Conservation (phyloP, 1,140 invertebrate genomes). For the Atopsyche davidsoni region DNA sequence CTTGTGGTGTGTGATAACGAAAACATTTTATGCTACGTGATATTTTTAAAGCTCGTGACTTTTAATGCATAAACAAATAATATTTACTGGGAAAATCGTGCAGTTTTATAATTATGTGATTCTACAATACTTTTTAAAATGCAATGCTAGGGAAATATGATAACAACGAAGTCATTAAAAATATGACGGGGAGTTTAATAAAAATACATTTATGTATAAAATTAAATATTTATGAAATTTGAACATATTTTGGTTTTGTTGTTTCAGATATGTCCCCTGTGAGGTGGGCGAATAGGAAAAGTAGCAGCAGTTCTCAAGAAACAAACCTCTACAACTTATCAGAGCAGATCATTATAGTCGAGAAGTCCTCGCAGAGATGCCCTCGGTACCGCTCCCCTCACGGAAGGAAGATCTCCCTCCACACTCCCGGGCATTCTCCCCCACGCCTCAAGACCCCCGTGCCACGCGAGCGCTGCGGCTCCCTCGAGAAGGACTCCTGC, state of each 20-base stretch:
- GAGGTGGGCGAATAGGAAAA: constrained; percentile 57
- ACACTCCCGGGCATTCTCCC: constrained; percentile 40
- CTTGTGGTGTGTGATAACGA: too few species aligned
- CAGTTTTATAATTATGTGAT: too few species aligned
- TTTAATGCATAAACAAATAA: too few species aligned
- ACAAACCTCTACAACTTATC: constrained; percentile 61
- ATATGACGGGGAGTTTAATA: too few species aligned
- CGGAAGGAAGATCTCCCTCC: constrained; percentile 41
- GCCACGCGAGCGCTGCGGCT: constrained; percentile 46
- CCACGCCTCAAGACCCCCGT: constrained; percentile 38
- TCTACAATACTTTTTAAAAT: too few species aligned
- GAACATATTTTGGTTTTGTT: constrained; percentile 27
- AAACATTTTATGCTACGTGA: too few species aligned
- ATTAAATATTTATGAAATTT: too few species aligned
- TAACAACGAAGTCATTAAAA: too few species aligned
- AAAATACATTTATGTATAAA: too few species aligned
- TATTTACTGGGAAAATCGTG: too few species aligned
- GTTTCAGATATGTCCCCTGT: constrained; percentile 62
- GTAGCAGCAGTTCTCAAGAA: constrained; percentile 59
- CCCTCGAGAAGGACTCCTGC: constrained; percentile 42
- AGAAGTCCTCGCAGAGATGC: constrained; percentile 46
- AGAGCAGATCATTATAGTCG: constrained; percentile 51
- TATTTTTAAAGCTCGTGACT: too few species aligned
- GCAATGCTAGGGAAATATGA: too few species aligned
- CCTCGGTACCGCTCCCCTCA: constrained; percentile 38